These are phyloP conservation scores for Phlogophora meticulosa DNA, from an alignment of 2,888 invertebrate genomes.

Conservation along the genomic window DNA sequence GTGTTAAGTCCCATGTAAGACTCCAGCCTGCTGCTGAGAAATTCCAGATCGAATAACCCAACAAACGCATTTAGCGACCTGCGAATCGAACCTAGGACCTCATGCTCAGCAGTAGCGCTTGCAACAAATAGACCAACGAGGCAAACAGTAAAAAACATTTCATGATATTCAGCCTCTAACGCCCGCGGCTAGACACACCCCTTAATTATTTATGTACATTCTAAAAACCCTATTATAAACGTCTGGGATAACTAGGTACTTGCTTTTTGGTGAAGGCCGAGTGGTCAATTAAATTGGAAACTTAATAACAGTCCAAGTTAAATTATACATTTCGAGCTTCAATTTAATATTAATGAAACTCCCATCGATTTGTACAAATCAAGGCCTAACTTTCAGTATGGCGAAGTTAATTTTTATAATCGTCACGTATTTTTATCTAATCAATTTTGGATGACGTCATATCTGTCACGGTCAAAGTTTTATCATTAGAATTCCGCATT, in stretches of 20 bases:
- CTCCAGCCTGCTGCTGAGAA: no score
- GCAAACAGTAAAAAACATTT: no score
- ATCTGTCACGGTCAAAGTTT: neutral
- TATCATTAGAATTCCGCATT: slow-evolving; percentile 4
- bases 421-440: neutral
- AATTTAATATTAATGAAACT: neutral
- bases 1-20: no score
- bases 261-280: neutral
- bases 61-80: no score
- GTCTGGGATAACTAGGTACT: neutral
- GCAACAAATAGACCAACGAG: no score
- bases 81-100: no score
- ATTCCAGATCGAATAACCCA: no score
- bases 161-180: no score
- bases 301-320: neutral
- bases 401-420: slow-evolving; percentile 1
- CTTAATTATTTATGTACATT: neutral
- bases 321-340: slow-evolving; percentile 9
- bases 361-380: neutral
- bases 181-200: no score
- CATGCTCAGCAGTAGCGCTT: no score
- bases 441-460: neutral
- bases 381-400: neutral
- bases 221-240: neutral
- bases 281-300: slow-evolving; percentile 18